phyloP scores from a whole-genome alignment of 2,113 vertebrate species.

The Hippopotamus amphibius region DNA sequence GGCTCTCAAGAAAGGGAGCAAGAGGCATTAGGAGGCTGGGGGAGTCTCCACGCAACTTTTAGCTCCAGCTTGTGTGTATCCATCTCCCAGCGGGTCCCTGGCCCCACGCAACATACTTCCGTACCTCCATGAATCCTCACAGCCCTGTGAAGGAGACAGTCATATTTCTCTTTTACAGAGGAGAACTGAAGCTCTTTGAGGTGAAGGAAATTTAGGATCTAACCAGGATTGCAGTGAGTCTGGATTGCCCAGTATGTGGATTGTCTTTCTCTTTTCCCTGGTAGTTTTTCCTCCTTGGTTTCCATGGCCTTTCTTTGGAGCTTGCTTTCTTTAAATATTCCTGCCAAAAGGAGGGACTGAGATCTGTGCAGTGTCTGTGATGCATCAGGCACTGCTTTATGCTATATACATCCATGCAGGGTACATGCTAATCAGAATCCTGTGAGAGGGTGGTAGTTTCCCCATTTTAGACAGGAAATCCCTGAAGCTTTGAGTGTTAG shows the following conservation, averaged over 20 bases:
- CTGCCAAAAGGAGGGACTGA: not conserved
- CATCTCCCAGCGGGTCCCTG: not conserved
- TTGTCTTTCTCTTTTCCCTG: not conserved
- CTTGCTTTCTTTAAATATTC: not conserved
- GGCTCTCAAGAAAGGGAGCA: not conserved
- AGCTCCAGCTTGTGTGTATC: not conserved
- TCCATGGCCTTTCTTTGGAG: not conserved
- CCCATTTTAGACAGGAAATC: not conserved
- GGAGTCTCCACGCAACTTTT: accelerated
- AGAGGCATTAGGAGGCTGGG: not conserved
- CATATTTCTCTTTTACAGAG: not conserved
- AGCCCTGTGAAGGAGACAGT: not conserved
- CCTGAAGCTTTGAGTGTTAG: not conserved
- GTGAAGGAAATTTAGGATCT: not conserved
- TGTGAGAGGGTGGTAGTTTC: not conserved
- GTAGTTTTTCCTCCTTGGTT: not conserved
- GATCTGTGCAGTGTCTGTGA: not conserved
- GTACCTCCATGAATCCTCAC: not conserved
- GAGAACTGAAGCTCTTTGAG: not conserved
- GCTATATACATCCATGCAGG: not conserved
- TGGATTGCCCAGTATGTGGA: not conserved
- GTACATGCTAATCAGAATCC: not conserved
- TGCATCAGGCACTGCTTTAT: not conserved
- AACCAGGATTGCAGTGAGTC: not conserved
- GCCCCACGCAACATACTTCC: not conserved